These are phyloP conservation scores for Notoglanidium macrostoma DNA, from an alignment of 2,797 vertebrate genomes.

Conservation along the genomic window DNA sequence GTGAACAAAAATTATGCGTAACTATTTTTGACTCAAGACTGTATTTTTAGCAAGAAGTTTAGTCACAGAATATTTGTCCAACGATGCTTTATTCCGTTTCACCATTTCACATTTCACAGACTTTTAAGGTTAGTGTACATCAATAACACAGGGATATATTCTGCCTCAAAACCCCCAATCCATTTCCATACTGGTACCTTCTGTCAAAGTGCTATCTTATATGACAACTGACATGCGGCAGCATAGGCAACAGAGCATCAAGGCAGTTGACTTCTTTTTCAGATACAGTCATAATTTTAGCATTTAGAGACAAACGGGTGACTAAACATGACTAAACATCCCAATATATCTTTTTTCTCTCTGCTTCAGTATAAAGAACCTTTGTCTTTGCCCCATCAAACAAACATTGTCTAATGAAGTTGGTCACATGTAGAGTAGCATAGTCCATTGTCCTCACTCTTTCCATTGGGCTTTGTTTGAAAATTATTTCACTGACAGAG, in stretches of 20 bases:
- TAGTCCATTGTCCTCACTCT: conserved; percentile 25
- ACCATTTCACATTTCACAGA: background rate
- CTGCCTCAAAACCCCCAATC: background rate
- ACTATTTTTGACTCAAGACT: background rate
- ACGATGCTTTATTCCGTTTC: background rate
- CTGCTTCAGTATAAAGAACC: conserved; percentile 2
- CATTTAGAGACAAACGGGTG: background rate
- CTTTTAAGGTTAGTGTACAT: background rate
- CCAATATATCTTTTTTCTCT: background rate
- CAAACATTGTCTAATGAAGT: conserved; percentile 31
- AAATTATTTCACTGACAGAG: conserved; percentile 37
- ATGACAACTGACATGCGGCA: background rate
- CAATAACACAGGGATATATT: background rate
- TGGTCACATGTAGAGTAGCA: conserved; percentile 25
- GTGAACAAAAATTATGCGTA: background rate
- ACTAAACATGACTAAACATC: conserved; percentile 10
- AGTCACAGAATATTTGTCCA: background rate
- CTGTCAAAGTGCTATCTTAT: conserved; percentile 1
- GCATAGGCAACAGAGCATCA: background rate
- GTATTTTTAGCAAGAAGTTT: background rate
- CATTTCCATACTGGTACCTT: background rate
- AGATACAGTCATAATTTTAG: background rate
- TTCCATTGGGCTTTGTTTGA: conserved; percentile 34
- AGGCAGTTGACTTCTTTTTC: background rate
- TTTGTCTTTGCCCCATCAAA: conserved; percentile 19